Base-by-base conservation (phyloP, 1,140 invertebrate genomes). In the Laodelphax striatellus region DNA sequence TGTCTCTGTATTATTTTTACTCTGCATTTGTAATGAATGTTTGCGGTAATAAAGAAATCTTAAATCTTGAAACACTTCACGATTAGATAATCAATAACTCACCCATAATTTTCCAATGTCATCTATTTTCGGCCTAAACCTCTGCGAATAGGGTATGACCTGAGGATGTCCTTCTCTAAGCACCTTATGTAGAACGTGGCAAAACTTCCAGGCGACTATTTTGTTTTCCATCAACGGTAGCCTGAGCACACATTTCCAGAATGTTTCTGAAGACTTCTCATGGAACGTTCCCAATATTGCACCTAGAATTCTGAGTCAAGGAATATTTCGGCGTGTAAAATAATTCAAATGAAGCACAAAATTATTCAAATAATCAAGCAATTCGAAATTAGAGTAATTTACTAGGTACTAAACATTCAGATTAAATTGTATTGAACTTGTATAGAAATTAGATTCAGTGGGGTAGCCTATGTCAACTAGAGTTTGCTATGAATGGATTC, bases 121-220 rank as follows among this genome's bases (percentile, higher is more conserved):
- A 61, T 83, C 80, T 21, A 94, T 77, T 74, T 84, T 86, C 53
- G 77, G 78, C 52, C 81, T 79, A 71, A 92, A 88, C 50, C 83
- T 80, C 69, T 88, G 85, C 8, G 92, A 94, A 71, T 96, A 88
- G n/a, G 82, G 79, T 9, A 92, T 77, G 60, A 91, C 90, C 66
- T 88, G 84, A 21, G 83, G 81, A 76, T 98, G 94, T 3, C 94
- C 96, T 75, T 99, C 97, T 14, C 95, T 78, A 46, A 98, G 74
- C 31, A 99, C 79, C 76, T 98, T 98, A 73, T 98, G 95, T 5
- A 97, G 78, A 56, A 98, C 88, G 79, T 98, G 92, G 70, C 94
- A 97, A 75, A 98, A 97, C 74, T 99, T 99, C 97, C 97, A 99
- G 3, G 92, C 92, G 16, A 96, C 84, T 64, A 98, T 95, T 52